These are phyloP conservation scores for Platichthys flesus DNA, from an alignment of 2,113 vertebrate species.

Conservation along the genomic window DNA sequence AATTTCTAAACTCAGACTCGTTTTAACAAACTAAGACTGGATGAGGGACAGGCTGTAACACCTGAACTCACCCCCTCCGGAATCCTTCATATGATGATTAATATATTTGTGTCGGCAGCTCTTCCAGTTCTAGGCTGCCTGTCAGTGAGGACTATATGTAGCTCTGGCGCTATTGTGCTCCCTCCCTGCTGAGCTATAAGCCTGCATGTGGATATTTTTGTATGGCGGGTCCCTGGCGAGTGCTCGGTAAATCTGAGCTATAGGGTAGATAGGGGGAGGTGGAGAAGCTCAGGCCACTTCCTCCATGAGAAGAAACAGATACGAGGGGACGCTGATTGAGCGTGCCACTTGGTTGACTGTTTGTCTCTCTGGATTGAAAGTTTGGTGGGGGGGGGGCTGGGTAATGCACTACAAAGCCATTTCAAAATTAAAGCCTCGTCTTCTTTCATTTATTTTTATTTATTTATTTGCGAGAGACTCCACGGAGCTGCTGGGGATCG, in stretches of 20 bases:
- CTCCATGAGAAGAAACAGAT: slow-evolving; percentile 19
- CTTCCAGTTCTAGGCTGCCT: slow-evolving; percentile 47
- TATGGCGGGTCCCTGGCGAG: slow-evolving; percentile 59
- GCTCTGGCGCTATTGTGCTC: slow-evolving; percentile 46
- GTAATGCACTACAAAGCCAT: slow-evolving; percentile 66
- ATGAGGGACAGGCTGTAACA: slow-evolving; percentile 3
- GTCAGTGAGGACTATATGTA: slow-evolving; percentile 68
- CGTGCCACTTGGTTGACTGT: slow-evolving; percentile 58
- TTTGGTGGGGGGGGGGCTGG: neutral
- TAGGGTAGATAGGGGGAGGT: slow-evolving; percentile 25
- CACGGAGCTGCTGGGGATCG: slow-evolving; percentile 54
- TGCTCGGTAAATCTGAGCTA: slow-evolving; percentile 43
- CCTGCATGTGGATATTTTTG: slow-evolving; percentile 64
- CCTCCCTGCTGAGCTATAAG: slow-evolving; percentile 52
- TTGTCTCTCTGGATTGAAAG: slow-evolving; percentile 52
- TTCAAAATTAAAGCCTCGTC: slow-evolving; percentile 55
- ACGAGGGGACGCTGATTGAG: slow-evolving; percentile 57
- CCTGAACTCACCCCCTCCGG: slow-evolving; percentile 29
- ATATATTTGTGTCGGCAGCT: slow-evolving; percentile 64
- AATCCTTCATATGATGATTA: slow-evolving; percentile 62
- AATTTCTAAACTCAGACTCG: slow-evolving; percentile 17
- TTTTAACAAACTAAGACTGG: slow-evolving; percentile 6
- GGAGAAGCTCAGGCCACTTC: slow-evolving; percentile 31
- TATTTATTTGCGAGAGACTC: slow-evolving; percentile 50
- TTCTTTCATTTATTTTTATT: slow-evolving; percentile 63